Base-by-base conservation (phyloP, 2,888 invertebrate genomes). In the Dryomyza anilis region DNA sequence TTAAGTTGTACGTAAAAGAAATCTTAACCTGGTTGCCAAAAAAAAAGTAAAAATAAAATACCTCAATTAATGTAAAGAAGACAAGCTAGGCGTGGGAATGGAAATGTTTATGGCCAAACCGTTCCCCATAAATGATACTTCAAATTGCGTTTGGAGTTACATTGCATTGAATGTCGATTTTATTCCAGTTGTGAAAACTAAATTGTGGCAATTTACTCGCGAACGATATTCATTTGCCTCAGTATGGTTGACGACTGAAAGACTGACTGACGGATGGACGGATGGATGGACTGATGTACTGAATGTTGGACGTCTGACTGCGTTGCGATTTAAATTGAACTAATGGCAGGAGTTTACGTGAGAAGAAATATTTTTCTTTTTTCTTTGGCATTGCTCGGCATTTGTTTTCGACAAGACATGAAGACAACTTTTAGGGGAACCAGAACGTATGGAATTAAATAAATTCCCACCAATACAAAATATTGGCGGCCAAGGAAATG, bases 151-250 rank as follows among this genome's bases (percentile, higher is more conserved):
- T 43, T 43, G 21, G 29, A 43, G 43, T 61, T 43, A 53, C 52
- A 53, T 61, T 43, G 43, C 52, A 53, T 53, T 53, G 61, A 61
- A 43, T 43, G 46, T 61, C 61, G 53, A 53, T 52, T 61, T 53
- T 43, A 53, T 61, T 52, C 53, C 52, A 53, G 52, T 53, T 53
- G n/a, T n/a, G 53, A 61, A 53, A 39, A 53, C 61, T 27, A 61
- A 61, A 61, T 61, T 61, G 46, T 61, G 52, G 61, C 61, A 61
- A 61, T 61, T 61, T 61, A 39, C 43, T 53, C 12, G 53, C 39
- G 29, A 43, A 36, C 43, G 39, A 46, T 46, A 61, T 29, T 29
- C 8, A 27, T 27, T 43, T 60, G 21, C 61, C 61, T 19, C 29
- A 19, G 61, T 19, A 39, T 43, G 39, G n/a, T n/a, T n/a, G n/a